Percentiles rank a stretch among this genome's conserved stretches.
These are phyloP conservation scores for Antigone vipio DNA, from an alignment of 2,113 vertebrate genomes.

Conservation along the genomic window DNA sequence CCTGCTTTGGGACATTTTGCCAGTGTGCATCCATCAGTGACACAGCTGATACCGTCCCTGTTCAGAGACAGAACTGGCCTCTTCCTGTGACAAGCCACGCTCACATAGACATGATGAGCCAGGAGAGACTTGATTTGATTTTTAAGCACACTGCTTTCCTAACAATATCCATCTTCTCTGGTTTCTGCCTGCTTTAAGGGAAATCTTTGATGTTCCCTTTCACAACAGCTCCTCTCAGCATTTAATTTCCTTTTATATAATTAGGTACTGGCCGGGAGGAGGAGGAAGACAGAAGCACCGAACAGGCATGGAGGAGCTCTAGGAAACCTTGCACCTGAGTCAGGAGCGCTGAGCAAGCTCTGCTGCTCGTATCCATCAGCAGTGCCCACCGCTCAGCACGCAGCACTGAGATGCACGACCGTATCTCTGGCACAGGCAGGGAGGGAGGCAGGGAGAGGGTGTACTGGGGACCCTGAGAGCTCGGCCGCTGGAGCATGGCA, in stretches of 20 bases:
- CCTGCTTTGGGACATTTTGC: background rate
- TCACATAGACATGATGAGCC: background rate
- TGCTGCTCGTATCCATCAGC: background rate
- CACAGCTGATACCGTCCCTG: background rate
- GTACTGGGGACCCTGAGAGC: background rate
- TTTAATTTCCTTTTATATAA: conserved; percentile 4
- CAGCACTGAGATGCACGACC: background rate
- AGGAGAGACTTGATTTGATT: background rate
- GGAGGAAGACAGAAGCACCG: background rate
- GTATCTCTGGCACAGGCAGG: background rate
- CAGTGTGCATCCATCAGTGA: background rate
- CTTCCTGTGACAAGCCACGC: background rate
- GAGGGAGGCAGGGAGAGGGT: background rate
- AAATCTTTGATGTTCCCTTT: background rate
- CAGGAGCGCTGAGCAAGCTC: background rate
- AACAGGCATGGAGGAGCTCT: background rate
- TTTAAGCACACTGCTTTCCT: background rate
- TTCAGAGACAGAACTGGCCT: background rate
- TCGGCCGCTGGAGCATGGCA: conserved; percentile 5
- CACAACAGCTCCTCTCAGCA: background rate
- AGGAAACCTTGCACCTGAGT: background rate
- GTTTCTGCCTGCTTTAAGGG: background rate
- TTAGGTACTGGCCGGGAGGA: accelerated
- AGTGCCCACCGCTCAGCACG: background rate
- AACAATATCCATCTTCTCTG: background rate